Evolutionary conservation across 2,888 invertebrate genomes (phyloP), one percentile per base, ranked within the genome.

Genomic region (Hydroisotoma schaefferi): DNA sequence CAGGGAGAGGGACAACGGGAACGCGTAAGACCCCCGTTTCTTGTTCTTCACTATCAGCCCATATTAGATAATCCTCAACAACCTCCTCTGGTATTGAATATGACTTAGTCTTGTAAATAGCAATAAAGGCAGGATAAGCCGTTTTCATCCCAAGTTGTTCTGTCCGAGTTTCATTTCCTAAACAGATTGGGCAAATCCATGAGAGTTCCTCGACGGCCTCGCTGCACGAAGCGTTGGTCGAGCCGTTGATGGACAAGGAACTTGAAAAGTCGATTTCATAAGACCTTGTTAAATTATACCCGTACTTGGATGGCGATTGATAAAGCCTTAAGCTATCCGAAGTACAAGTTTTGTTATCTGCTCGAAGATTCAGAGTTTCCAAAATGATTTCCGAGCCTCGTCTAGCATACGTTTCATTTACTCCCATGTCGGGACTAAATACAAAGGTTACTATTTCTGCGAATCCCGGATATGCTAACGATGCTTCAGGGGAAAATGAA

Each of bases 31-130:
- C n/a, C n/a, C n/a, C n/a, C n/a, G n/a, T n/a, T n/a, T n/a, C n/a
- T n/a, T n/a, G n/a, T n/a, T n/a, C n/a, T n/a, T n/a, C n/a, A n/a
- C n/a, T n/a, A n/a, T n/a, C n/a, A n/a, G n/a, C n/a, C n/a, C n/a
- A n/a, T n/a, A n/a, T n/a, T n/a, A n/a, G n/a, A n/a, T n/a, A n/a
- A n/a, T n/a, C n/a, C n/a, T n/a, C n/a, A n/a, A n/a, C n/a, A n/a
- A n/a, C n/a, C n/a, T n/a, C n/a, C n/a, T n/a, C n/a, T n/a, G n/a
- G n/a, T n/a, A n/a, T n/a, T n/a, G n/a, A n/a, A n/a, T n/a, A n/a
- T n/a, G 40, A 40, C 15, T 40, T 40, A 15, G 49, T 27, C 26
- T 49, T 49, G 15, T 23, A 49, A 27, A 49, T 49, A 26, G 49
- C 49, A 18, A 49, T 26, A 18, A 49, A 49, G 6, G 49, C 49